A percentile compares a stretch with the other conserved stretches of the same genome.
Conservation (phyloP, 1,140 invertebrate species). For the Zaprionus inermis region DNA sequence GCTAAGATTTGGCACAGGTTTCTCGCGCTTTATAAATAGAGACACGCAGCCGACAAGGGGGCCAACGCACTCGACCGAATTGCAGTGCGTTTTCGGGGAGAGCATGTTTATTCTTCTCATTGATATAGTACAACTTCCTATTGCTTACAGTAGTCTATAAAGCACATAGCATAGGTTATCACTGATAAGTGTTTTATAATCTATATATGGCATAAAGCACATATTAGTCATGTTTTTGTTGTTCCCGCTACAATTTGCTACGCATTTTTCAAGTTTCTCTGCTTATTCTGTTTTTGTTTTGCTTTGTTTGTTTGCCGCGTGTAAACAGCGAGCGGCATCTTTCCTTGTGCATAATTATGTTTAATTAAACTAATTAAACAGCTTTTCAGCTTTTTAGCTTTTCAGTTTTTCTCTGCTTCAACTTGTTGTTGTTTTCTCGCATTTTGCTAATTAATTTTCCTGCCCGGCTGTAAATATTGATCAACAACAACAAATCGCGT, state of each 20-base stretch:
- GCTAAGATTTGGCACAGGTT: constrained; percentile 5
- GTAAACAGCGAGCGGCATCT: constrained; percentile 19
- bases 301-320: constrained; percentile 22
- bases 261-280: constrained; percentile 18
- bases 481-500: constrained; percentile 20
- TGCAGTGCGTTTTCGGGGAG: not conserved
- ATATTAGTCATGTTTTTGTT: too few species aligned
- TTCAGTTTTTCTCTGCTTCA: constrained; percentile 38
- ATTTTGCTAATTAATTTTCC: constrained; percentile 73
- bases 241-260: not conserved
- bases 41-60: not conserved
- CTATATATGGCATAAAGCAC: too few species aligned
- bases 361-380: constrained; percentile 78
- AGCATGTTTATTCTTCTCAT: too few species aligned
- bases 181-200: too few species aligned
- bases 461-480: constrained; percentile 73
- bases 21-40: not conserved
- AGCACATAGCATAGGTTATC: too few species aligned
- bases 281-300: not conserved
- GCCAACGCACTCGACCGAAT: not conserved
- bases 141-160: too few species aligned
- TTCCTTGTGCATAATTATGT: constrained; percentile 76
- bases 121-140: too few species aligned
- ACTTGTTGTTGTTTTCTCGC: constrained; percentile 37
- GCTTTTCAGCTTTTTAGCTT: constrained; percentile 46